phyloP scores from a whole-genome alignment of 2,888 invertebrate species.

The Linyphia triangularis region DNA sequence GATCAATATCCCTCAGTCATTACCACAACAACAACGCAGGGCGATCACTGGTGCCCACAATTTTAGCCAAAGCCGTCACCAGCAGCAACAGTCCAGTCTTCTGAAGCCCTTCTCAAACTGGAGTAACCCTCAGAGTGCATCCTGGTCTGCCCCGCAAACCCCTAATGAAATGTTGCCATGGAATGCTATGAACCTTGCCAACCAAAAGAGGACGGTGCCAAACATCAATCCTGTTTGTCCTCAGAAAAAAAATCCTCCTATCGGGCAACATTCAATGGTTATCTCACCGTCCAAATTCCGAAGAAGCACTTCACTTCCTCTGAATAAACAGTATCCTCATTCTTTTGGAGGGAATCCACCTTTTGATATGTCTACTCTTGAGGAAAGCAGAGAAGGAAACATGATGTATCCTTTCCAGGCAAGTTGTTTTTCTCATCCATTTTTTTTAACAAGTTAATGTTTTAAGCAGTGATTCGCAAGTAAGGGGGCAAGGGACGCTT shows the following conservation, averaged over 20 bases:
- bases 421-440: background rate
- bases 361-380: conserved; percentile 76
- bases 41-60: conserved; percentile 76
- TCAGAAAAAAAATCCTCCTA: conserved; percentile 75
- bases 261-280: conserved; percentile 77
- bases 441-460: too few species aligned
- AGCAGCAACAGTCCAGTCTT: conserved; percentile 73
- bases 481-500: too few species aligned
- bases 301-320: conserved; percentile 93
- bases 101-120: conserved; percentile 73
- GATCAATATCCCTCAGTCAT: conserved; percentile 76
- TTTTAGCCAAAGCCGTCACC: conserved; percentile 74
- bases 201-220: conserved; percentile 76
- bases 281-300: conserved; percentile 93
- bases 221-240: conserved; percentile 76
- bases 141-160: conserved; percentile 75
- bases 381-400: conserved; percentile 76
- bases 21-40: conserved; percentile 75
- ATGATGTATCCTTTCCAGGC: conserved; percentile 76
- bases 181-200: conserved; percentile 73
- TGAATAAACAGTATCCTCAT: conserved; percentile 75
- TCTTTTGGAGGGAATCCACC: conserved; percentile 72
- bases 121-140: conserved; percentile 69
- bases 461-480: too few species aligned
- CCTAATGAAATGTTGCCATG: conserved; percentile 73